Conservation (phyloP, 1,140 invertebrate species). For the Drosophila pruinosa region DNA sequence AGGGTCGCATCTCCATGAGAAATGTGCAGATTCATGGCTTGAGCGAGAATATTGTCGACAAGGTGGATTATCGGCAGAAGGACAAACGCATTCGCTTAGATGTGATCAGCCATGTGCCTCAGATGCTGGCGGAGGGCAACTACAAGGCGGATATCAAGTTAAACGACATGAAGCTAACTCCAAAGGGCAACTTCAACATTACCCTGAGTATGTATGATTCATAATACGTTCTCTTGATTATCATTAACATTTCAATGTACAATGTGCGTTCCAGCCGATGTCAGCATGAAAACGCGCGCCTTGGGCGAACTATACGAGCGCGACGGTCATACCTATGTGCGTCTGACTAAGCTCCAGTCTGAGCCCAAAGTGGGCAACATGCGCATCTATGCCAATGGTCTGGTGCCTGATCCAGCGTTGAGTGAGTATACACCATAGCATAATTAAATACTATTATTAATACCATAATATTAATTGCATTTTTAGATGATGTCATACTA, state of each 20-base stretch:
- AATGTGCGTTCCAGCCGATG: conserved; percentile 60
- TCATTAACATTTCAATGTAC: conserved; percentile 4
- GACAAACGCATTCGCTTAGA: conserved; percentile 58
- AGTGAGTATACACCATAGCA: conserved; percentile 52
- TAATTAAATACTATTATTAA: background rate
- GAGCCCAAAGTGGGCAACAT: conserved; percentile 75
- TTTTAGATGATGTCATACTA: conserved; percentile 70
- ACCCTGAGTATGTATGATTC: conserved; percentile 60
- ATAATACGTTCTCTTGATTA: background rate
- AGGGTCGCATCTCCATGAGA: conserved; percentile 65
- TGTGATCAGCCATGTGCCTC: conserved; percentile 53
- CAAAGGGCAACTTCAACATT: conserved; percentile 79
- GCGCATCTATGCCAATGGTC: conserved; percentile 70
- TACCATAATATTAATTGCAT: background rate
- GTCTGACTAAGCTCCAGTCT: conserved; percentile 65
- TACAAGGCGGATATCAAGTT: conserved; percentile 79
- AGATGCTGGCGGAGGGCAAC: conserved; percentile 63
- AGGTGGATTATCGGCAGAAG: conserved; percentile 64
- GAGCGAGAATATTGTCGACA: conserved; percentile 57
- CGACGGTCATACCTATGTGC: conserved; percentile 73
- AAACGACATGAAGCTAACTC: conserved; percentile 77
- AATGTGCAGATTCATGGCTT: conserved; percentile 67
- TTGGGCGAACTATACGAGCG: conserved; percentile 70
- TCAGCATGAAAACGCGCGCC: conserved; percentile 56
- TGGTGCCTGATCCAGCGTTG: conserved; percentile 74